A percentile compares a stretch with the other conserved stretches of the same genome.
Conservation (phyloP, 2,113 vertebrate species). For the Diadophis punctatus region DNA sequence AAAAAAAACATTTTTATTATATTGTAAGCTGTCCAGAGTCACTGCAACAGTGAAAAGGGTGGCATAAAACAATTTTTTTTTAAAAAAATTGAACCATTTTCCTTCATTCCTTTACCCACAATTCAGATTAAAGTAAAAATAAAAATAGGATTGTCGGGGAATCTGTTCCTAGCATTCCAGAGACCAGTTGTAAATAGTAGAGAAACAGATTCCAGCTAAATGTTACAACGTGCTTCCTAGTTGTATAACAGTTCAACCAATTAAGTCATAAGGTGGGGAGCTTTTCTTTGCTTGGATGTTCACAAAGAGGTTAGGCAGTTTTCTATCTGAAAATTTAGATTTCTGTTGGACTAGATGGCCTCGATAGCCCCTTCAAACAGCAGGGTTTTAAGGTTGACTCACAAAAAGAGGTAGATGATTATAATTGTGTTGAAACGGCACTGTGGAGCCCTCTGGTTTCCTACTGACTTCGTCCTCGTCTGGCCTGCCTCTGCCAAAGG, state of each 20-base stretch:
- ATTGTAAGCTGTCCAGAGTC: too few species aligned
- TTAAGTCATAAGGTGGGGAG: background rate
- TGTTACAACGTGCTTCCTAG: background rate
- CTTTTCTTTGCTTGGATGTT: background rate
- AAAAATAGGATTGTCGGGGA: background rate
- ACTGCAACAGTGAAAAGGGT: too few species aligned
- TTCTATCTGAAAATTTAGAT: background rate
- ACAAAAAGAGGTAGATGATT: conserved; percentile 82
- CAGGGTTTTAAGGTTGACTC: conserved; percentile 48
- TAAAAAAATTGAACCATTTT: background rate
- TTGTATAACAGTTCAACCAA: background rate
- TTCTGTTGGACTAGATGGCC: background rate
- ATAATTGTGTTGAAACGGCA: conserved; percentile 71
- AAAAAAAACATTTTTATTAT: too few species aligned
- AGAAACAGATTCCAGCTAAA: background rate
- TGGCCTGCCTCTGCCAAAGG: background rate
- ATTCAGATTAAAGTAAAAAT: background rate
- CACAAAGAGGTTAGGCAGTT: background rate
- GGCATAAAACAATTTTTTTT: too few species aligned
- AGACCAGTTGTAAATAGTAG: background rate
- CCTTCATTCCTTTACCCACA: background rate
- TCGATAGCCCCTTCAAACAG: background rate
- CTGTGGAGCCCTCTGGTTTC: conserved; percentile 63
- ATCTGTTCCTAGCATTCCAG: background rate
- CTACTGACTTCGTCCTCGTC: conserved; percentile 39